These are phyloP conservation scores for Pituophis catenifer DNA, from an alignment of 2,113 vertebrate species.

Conservation along the genomic window DNA sequence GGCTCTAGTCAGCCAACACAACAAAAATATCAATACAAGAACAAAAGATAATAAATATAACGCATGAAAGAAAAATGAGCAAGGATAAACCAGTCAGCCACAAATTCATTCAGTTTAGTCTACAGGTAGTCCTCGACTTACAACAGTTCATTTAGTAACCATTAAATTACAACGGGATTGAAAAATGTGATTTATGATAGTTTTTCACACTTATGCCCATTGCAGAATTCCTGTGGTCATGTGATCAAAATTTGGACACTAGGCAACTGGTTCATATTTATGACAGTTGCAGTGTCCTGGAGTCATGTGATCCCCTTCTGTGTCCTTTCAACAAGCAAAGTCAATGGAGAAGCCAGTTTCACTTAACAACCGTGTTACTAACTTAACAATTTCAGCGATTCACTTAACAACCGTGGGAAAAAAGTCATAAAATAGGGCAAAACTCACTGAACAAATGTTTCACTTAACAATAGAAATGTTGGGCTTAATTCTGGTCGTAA, in stretches of 20 bases:
- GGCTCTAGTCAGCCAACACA: not conserved
- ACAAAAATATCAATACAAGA: not conserved
- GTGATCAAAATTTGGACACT: not conserved
- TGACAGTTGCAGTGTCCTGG: no score
- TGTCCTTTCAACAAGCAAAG: no score
- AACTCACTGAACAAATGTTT: no score
- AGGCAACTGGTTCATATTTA: not conserved
- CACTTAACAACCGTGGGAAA: no score
- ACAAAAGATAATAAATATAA: not conserved
- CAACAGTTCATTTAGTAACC: not conserved
- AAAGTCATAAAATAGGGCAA: no score
- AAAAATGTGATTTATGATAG: not conserved
- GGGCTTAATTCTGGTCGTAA: no score
- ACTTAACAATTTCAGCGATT: no score
- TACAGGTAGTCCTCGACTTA: not conserved
- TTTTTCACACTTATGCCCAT: not conserved
- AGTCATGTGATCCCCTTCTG: no score
- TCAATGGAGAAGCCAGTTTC: no score
- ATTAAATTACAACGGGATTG: not conserved
- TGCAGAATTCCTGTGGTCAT: not conserved
- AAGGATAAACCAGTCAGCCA: no score
- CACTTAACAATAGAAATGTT: no score
- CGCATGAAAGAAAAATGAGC: not conserved
- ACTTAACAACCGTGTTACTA: no score
- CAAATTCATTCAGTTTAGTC: not conserved